Evolutionary conservation across 2,888 invertebrate genomes (phyloP), one percentile per base, ranked within the genome.

Genomic region (Pachycephus smyrnensis): DNA sequence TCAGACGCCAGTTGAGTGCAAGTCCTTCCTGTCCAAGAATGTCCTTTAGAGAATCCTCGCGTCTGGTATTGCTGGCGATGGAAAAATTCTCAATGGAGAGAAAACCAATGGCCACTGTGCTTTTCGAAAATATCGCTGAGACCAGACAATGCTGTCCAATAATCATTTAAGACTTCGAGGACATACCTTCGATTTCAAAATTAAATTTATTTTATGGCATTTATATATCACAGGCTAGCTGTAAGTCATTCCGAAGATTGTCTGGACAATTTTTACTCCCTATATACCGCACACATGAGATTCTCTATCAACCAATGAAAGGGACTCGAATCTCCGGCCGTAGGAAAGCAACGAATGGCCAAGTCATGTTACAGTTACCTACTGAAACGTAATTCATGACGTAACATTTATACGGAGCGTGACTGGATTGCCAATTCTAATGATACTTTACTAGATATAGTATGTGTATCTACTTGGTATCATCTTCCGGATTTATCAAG

Each of bases 41-140:
- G 23, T 55, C 55, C 55, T 55, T 55, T 55, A 55, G 55, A 30
- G 73, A 31, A 77, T 75, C 77, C 35, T 30, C 30, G 68, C 15
- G 37, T 75, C 77, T 79, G 79, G 55, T 69, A 55, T 55, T 55
- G 55, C 55, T 55, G 55, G 55, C 55, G 2, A 55, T 55, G 55
- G 55, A 55, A 23, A 55, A 23, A 55, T 15, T 1, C 23, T 55
- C 55, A 23, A 55, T 9, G 55, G 55, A 55, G 23, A 55, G 55
- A 55, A 55, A 55, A 55, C 23, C 55, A 55, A 55, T 55, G 23
- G 55, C 6, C 23, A 9, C 55, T 23, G 23, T 55, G 55, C 55
- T 55, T 23, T 55, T 55, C 2, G 23, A 55, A 55, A 55, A 55
- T 55, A 55, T 55, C 23, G 9, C 55, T 15, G 23, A 23, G 23